phyloP scores from a whole-genome alignment of 2,113 vertebrate genomes.

The Pterocles burchelli region DNA sequence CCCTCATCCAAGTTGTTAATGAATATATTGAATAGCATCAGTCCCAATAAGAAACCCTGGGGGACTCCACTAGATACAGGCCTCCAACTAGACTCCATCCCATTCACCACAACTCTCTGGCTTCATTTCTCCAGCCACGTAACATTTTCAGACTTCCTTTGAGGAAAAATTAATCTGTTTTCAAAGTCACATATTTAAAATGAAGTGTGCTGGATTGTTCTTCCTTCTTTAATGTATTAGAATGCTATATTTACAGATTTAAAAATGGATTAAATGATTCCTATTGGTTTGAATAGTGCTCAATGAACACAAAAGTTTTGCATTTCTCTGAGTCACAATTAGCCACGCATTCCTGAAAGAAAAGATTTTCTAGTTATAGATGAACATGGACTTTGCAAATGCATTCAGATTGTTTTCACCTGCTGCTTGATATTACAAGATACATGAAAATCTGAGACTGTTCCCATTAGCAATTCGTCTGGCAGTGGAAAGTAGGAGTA shows the following conservation, averaged over 20 bases:
- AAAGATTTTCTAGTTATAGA: not conserved
- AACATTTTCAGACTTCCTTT: not conserved
- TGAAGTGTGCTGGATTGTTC: not conserved
- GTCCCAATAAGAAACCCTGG: too few relatives aligned
- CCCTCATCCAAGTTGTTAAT: too few relatives aligned
- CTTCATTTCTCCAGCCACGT: too few relatives aligned
- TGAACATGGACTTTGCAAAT: not conserved
- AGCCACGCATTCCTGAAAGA: not conserved
- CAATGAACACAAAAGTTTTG: not conserved
- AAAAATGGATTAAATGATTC: not conserved
- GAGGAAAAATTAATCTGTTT: conserved; percentile 5
- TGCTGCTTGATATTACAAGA: not conserved
- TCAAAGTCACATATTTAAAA: not conserved
- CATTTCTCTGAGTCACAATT: not conserved
- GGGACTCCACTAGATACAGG: too few relatives aligned
- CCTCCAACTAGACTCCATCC: too few relatives aligned
- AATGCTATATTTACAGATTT: not conserved
- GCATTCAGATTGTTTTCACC: conserved; percentile 12
- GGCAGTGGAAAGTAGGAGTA: not conserved
- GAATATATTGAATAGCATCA: too few relatives aligned
- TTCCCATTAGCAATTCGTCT: not conserved
- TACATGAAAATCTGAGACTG: not conserved
- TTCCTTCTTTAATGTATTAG: not conserved
- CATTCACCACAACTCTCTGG: too few relatives aligned
- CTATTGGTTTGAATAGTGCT: not conserved